These are phyloP conservation scores for Argyresthia goedartella DNA, from an alignment of 2,888 invertebrate genomes.

Conservation along the genomic window DNA sequence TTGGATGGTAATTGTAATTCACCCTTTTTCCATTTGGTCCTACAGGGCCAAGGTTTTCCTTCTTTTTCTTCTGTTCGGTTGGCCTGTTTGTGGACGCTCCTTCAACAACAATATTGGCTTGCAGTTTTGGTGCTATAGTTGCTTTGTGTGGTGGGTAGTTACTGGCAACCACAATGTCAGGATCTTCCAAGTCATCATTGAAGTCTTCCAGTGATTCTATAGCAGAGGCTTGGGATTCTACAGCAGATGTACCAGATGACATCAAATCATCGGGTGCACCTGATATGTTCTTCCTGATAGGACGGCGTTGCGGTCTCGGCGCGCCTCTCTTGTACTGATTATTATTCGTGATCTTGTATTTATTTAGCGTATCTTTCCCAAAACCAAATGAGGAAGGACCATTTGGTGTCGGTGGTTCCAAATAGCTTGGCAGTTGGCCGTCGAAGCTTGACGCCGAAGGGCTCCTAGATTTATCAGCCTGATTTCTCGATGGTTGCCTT, in stretches of 20 bases:
- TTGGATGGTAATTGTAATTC: slow-evolving; percentile 87
- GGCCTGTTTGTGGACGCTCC: slow-evolving; percentile 23
- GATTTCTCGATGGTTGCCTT: slow-evolving; percentile 25
- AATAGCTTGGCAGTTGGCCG: slow-evolving; percentile 49
- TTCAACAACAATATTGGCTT: slow-evolving; percentile 24
- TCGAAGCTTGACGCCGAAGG: slow-evolving; percentile 31
- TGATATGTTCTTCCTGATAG: slow-evolving; percentile 55
- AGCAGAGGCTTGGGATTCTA: slow-evolving; percentile 36
- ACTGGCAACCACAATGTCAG: slow-evolving; percentile 32
- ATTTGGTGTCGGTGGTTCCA: slow-evolving; percentile 59
- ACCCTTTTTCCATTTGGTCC: slow-evolving; percentile 61
- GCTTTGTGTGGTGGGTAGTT: slow-evolving; percentile 26
- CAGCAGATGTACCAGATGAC: slow-evolving; percentile 50
- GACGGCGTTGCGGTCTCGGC: slow-evolving; percentile 45
- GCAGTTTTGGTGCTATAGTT: slow-evolving; percentile 50
- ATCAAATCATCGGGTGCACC: slow-evolving; percentile 49
- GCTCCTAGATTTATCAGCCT: slow-evolving; percentile 21
- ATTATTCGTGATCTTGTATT: slow-evolving; percentile 39
- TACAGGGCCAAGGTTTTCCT: slow-evolving; percentile 25
- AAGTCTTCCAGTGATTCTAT: slow-evolving; percentile 45
- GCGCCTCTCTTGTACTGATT: slow-evolving; percentile 47
- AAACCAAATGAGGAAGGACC: slow-evolving; percentile 43
- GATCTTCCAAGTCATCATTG: slow-evolving; percentile 36
- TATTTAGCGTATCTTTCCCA: slow-evolving; percentile 37
- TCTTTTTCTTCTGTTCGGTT: slow-evolving; percentile 22